phyloP scores from a whole-genome alignment of 2,797 vertebrate species.

The Loris lydekkerianus region DNA sequence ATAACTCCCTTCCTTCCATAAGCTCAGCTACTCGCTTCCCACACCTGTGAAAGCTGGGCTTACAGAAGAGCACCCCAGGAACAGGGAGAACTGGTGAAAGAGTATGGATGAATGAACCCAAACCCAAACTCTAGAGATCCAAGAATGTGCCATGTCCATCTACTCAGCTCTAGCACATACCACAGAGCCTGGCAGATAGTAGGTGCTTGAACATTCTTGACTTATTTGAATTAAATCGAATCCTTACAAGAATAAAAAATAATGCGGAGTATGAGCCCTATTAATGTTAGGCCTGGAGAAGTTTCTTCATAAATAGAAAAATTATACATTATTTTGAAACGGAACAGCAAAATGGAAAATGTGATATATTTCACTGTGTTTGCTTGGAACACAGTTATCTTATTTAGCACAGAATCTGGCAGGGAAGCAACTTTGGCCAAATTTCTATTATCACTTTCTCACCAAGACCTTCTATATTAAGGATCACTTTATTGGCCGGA shows the following conservation, averaged over 20 bases:
- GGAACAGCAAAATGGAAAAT: constrained; percentile 60
- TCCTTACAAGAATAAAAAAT: constrained; percentile 59
- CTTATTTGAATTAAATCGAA: constrained; percentile 43
- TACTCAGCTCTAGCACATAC: neutral
- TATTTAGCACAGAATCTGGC: constrained; percentile 54
- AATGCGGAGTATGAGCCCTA: neutral
- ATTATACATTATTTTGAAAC: constrained; percentile 46
- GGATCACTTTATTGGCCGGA: constrained; percentile 35
- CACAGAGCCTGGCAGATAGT: neutral
- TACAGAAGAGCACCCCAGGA: neutral
- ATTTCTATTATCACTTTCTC: constrained; percentile 33
- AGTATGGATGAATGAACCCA: neutral
- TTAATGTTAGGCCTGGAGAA: constrained; percentile 25
- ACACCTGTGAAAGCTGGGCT: neutral
- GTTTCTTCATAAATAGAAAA: constrained; percentile 65
- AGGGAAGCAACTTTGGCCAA: constrained; percentile 10
- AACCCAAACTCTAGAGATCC: neutral
- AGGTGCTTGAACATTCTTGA: neutral
- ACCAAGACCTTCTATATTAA: constrained; percentile 34
- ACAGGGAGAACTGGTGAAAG: neutral
- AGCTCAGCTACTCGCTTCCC: neutral
- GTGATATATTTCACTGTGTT: neutral
- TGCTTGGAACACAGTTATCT: constrained; percentile 46
- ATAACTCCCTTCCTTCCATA: neutral
- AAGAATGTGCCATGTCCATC: neutral